A percentile compares a stretch with the other conserved stretches of the same genome.
Conservation (phyloP, 2,888 invertebrate species). For the Acanthosepion pharaonis region DNA sequence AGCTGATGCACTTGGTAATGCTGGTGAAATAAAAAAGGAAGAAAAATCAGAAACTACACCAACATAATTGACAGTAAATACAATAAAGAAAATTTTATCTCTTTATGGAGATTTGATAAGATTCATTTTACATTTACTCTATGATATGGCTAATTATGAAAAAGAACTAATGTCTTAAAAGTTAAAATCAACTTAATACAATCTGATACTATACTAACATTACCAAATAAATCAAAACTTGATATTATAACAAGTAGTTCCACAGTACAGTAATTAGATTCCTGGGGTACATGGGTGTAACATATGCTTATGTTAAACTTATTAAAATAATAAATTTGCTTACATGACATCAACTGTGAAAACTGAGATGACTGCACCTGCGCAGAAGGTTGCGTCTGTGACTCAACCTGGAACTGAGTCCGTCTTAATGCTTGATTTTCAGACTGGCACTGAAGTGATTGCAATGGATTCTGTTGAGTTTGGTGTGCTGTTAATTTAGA, state of each 20-base stretch:
- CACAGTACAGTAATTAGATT: background rate
- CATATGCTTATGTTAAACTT: background rate
- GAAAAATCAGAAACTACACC: background rate
- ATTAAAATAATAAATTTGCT: background rate
- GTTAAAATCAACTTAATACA: background rate
- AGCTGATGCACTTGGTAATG: constrained; percentile 40
- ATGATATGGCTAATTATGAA: background rate
- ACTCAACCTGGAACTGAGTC: constrained; percentile 17
- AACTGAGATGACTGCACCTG: background rate
- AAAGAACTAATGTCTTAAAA: background rate
- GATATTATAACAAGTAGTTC: background rate
- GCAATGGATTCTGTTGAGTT: constrained; percentile 36
- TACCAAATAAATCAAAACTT: background rate
- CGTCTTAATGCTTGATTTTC: background rate
- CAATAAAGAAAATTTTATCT: too few species aligned
- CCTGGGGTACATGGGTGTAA: background rate
- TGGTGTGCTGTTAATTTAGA: background rate
- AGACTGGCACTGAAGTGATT: constrained; percentile 21
- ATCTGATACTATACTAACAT: too few species aligned
- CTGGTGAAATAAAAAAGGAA: background rate
- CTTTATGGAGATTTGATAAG: background rate
- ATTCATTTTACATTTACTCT: background rate
- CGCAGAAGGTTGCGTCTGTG: background rate
- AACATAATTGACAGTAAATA: background rate
- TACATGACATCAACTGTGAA: constrained; percentile 33